phyloP scores from a whole-genome alignment of 2,888 invertebrate species.

The Hecatera dysodea region DNA sequence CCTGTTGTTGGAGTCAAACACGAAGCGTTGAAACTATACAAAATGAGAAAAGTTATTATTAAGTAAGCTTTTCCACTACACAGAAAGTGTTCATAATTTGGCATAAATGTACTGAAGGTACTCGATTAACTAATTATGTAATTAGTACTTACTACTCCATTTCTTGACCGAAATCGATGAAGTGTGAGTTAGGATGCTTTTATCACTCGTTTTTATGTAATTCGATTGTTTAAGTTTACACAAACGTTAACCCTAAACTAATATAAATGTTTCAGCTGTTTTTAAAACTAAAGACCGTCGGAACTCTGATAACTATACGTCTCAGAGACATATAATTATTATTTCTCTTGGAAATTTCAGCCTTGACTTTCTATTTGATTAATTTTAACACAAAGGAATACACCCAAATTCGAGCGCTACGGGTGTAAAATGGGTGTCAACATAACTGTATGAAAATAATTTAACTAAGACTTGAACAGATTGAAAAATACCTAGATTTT shows the following conservation, averaged over 20 bases:
- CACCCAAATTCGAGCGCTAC: too few relatives aligned
- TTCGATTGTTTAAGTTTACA: slow-evolving; percentile 15
- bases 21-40: slow-evolving; percentile 36
- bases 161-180: neutral
- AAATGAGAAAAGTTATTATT: neutral
- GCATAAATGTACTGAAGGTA: neutral
- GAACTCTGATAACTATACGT: too few relatives aligned
- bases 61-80: too few relatives aligned
- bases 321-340: too few relatives aligned
- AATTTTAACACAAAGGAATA: too few relatives aligned
- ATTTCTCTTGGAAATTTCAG: too few relatives aligned
- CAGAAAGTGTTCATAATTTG: neutral
- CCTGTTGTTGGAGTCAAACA: slow-evolving; percentile 42
- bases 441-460: too few relatives aligned
- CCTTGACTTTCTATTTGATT: too few relatives aligned
- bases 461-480: too few relatives aligned
- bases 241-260: slow-evolving; percentile 79
- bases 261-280: neutral
- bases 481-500: too few relatives aligned
- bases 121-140: neutral
- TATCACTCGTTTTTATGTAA: neutral
- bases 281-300: too few relatives aligned
- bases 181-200: neutral
- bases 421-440: too few relatives aligned
- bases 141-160: slow-evolving; percentile 91